Conservation (phyloP, 2,888 invertebrate species). For the Cantharis rustica region DNA sequence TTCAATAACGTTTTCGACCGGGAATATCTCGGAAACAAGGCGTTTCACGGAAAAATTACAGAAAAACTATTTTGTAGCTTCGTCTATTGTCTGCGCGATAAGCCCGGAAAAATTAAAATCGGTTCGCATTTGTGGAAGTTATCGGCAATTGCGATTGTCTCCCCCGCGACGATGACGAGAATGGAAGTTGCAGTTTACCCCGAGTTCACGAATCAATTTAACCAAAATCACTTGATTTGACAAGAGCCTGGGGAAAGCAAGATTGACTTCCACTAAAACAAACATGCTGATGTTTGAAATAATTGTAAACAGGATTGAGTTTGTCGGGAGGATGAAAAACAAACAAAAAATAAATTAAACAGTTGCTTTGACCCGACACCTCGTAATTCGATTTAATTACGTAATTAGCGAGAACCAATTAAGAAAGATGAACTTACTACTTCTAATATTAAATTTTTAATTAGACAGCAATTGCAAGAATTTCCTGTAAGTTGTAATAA, state of each 20-base stretch:
- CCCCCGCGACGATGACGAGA: background rate
- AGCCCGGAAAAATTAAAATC: background rate
- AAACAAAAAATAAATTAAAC: background rate
- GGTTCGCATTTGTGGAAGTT: background rate
- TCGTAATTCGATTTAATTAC: background rate
- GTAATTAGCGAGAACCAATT: background rate
- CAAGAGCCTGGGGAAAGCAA: constrained; percentile 14
- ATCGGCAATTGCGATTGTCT: background rate
- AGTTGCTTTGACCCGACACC: background rate
- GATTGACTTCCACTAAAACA: constrained; percentile 4
- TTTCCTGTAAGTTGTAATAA: background rate
- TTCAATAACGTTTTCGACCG: too few relatives aligned
- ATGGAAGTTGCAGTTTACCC: constrained; percentile 18
- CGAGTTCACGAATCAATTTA: constrained; percentile 29
- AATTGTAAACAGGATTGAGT: background rate
- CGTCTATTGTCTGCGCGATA: too few relatives aligned
- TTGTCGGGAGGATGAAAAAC: background rate
- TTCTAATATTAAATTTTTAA: background rate
- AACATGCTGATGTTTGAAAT: background rate
- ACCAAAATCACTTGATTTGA: constrained; percentile 20
- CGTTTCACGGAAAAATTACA: too few relatives aligned
- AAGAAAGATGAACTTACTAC: background rate
- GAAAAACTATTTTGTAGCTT: too few relatives aligned
- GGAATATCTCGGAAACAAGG: too few relatives aligned
- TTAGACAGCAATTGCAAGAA: background rate